Evolutionary conservation across 2,888 invertebrate genomes (phyloP).

Genomic region (Dryobotodes eremita): DNA sequence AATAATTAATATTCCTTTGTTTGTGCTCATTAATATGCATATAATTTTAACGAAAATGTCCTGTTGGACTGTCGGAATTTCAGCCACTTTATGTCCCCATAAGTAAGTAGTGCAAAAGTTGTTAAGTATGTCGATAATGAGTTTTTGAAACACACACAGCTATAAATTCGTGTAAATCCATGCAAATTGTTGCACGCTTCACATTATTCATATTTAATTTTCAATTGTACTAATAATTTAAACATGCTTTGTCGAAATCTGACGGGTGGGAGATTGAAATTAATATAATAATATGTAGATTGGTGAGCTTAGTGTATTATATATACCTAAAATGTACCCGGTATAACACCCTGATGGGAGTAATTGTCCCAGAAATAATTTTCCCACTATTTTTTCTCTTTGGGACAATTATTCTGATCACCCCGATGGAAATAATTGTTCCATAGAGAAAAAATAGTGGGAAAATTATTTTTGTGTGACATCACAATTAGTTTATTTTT

Average conservation of each 20-base stretch:
- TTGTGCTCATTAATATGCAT: constrained; percentile 38
- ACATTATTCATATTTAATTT: constrained; percentile 62
- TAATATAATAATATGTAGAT: constrained; percentile 78
- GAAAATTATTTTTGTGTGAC: not conserved
- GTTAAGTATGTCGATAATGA: constrained; percentile 26
- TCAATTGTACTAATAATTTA: constrained; percentile 65
- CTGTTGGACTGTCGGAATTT: constrained; percentile 4
- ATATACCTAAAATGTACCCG: not conserved
- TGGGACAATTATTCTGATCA: no score
- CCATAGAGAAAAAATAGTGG: not conserved
- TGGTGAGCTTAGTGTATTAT: constrained; percentile 69
- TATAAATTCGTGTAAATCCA: constrained; percentile 16
- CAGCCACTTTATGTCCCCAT: constrained; percentile 11
- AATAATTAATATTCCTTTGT: constrained; percentile 50
- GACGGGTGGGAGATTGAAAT: constrained; percentile 75
- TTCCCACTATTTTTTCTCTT: no score
- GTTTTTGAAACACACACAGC: constrained; percentile 15
- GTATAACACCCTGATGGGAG: not conserved
- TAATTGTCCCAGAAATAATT: no score
- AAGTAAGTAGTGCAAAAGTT: constrained; percentile 17
- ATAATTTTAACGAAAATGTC: constrained; percentile 32
- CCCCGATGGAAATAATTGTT: no score
- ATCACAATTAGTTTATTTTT: not conserved
- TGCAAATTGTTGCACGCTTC: constrained; percentile 38
- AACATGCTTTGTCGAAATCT: constrained; percentile 66